A percentile compares a stretch with the other conserved stretches of the same genome.
These are phyloP conservation scores for Corydoras maculifer DNA, from an alignment of 2,113 vertebrate genomes.

Conservation along the genomic window DNA sequence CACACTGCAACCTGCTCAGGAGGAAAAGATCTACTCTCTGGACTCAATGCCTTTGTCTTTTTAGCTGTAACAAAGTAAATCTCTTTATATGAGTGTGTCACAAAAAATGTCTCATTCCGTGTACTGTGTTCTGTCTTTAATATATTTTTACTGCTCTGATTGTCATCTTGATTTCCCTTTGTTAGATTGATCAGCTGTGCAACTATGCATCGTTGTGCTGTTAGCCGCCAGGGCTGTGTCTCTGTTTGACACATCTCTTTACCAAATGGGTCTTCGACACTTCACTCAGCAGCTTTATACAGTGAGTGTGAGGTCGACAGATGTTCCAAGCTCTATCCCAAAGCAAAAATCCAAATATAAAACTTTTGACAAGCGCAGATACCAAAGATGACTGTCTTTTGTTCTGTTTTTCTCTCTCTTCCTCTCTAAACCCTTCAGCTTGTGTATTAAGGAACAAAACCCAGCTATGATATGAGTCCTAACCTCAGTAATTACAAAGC, in stretches of 20 bases:
- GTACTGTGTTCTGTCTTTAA: slow-evolving; percentile 45
- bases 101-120: slow-evolving; percentile 33
- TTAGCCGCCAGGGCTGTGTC: slow-evolving; percentile 80
- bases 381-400: slow-evolving; percentile 94
- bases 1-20: slow-evolving; percentile 76
- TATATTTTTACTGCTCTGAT: slow-evolving; percentile 63
- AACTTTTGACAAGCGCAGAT: slow-evolving; percentile 98
- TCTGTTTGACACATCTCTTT: slow-evolving; percentile 58
- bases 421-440: slow-evolving; percentile 82
- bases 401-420: slow-evolving; percentile 52
- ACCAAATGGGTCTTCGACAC: slow-evolving; percentile 70
- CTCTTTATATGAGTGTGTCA: slow-evolving; percentile 24
- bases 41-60: slow-evolving; percentile 33
- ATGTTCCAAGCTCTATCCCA: slow-evolving; percentile 98
- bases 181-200: slow-evolving; percentile 77
- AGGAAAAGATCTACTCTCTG: slow-evolving; percentile 44
- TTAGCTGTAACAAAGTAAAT: slow-evolving; percentile 24
- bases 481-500: slow-evolving; percentile 99
- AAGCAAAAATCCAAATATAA: slow-evolving; percentile 99
- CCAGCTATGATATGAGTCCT: slow-evolving; percentile 96
- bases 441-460: slow-evolving; percentile 96
- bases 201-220: slow-evolving; percentile 96
- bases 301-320: slow-evolving; percentile 77
- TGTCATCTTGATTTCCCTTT: slow-evolving; percentile 28
- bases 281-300: slow-evolving; percentile 83